Evolutionary conservation across 2,113 vertebrate species (phyloP), one percentile per base, ranked within the genome.

Genomic region (Pseudolaguvia tuberculata): DNA sequence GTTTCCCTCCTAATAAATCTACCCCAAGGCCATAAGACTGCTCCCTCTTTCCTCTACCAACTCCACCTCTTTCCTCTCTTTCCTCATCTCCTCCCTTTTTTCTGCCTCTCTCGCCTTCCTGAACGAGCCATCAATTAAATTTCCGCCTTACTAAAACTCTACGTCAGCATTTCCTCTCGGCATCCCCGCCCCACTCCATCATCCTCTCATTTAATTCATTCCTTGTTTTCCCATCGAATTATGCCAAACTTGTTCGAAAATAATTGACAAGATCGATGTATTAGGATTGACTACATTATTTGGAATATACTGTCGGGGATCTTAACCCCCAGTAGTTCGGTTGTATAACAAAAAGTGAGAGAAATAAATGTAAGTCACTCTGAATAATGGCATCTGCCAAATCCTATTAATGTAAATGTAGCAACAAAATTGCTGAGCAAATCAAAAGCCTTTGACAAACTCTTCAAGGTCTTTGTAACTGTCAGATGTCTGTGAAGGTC

Each of bases 91-190:
- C 42, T 78, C n/a, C 31, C 14, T 69, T 29, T 29, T 57, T 35
- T 21, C 55, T 59, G 27, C n/a, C 20, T 75, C 56, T 62, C 61
- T 72, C 23, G 68, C 42, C 13, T 35, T 23, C 39, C 82, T 81
- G 86, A 87, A 85, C 73, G n/a, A 87, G 86, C 83, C 83, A 90
- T 91, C 90, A 89, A 89, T 91, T 90, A 88, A 87, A 79, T 66
- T 72, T 83, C 86, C 80, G 85, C 88, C 85, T 81, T 74, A 82
- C 79, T 27, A 73, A 61, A 63, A 47, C 70, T 52, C 75, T 35
- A 11, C 21, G 74, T 90, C 89, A 91, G 90, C 90, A 85, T 78
- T 90, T 87, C 83, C 29, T 27, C 31, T 65, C 65, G 4, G 11
- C 35, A 56, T 63, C 62, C 20, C 29, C 15, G 27, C 53, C 61